These are phyloP conservation scores for Benitochromis conjunctus DNA, from an alignment of 2,113 vertebrate species.

Conservation along the genomic window DNA sequence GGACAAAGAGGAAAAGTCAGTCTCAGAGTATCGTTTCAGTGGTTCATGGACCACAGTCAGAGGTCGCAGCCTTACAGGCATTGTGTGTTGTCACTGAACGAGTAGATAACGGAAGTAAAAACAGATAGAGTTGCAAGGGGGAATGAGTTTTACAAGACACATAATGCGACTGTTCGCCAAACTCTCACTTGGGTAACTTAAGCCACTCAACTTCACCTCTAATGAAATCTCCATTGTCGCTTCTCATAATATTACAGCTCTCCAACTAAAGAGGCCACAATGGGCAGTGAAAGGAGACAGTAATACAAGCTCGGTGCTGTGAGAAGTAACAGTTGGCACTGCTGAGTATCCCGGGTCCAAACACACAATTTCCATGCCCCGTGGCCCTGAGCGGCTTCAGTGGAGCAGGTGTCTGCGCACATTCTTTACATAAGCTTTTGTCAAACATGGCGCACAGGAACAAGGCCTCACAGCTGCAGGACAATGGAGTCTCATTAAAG, in stretches of 20 bases:
- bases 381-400: slow-evolving; percentile 11
- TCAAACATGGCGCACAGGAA: slow-evolving; percentile 51
- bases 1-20: slow-evolving; percentile 30
- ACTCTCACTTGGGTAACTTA: slow-evolving; percentile 48
- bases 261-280: slow-evolving; percentile 38
- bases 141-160: neutral
- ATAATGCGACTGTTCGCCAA: slow-evolving; percentile 21
- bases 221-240: slow-evolving; percentile 44
- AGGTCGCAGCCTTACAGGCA: slow-evolving; percentile 48
- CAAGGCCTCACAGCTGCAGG: slow-evolving; percentile 55
- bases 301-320: slow-evolving; percentile 48
- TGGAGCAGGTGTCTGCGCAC: slow-evolving; percentile 51
- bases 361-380: slow-evolving; percentile 36
- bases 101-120: slow-evolving; percentile 47
- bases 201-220: slow-evolving; percentile 38
- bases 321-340: slow-evolving; percentile 44
- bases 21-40: slow-evolving; percentile 35
- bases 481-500: slow-evolving; percentile 47
- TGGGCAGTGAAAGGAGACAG: slow-evolving; percentile 29
- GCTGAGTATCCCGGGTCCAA: slow-evolving; percentile 13
- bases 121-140: slow-evolving; percentile 36
- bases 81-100: slow-evolving; percentile 20
- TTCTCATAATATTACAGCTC: slow-evolving; percentile 47
- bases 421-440: slow-evolving; percentile 61
- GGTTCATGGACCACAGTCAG: neutral